Evolutionary conservation across 2,797 vertebrate genomes (phyloP).

Genomic region (Xyrichtys novacula): DNA sequence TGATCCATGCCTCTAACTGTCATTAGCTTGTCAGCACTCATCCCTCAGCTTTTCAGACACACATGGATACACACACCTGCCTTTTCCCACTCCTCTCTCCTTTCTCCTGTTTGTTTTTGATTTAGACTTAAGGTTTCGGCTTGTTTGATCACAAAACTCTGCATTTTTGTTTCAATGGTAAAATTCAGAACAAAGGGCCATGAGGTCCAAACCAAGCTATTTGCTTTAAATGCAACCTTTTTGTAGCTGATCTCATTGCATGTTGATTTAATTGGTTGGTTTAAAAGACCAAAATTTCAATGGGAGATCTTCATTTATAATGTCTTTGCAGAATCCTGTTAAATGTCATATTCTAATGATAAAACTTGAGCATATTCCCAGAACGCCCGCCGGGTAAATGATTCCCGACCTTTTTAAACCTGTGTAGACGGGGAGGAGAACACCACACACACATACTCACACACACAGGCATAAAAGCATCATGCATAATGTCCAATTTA

Average conservation of each 20-base stretch:
- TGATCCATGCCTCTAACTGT: too few species aligned
- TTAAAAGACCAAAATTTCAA: conserved; percentile 64
- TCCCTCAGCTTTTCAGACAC: too few species aligned
- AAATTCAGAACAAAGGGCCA: too few species aligned
- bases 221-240: conserved; percentile 23
- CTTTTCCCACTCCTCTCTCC: too few species aligned
- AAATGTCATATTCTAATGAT: conserved; percentile 80
- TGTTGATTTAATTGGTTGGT: conserved; percentile 61
- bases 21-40: too few species aligned
- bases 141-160: too few species aligned
- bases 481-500: conserved; percentile 99
- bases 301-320: conserved; percentile 61
- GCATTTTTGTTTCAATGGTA: too few species aligned
- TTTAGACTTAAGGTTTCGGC: too few species aligned
- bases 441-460: conserved; percentile 40
- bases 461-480: conserved; percentile 83
- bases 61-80: too few species aligned
- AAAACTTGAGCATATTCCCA: conserved; percentile 68
- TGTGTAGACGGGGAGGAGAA: conserved; percentile 34
- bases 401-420: conserved; percentile 80
- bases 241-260: conserved; percentile 10
- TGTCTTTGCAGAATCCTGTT: conserved; percentile 52
- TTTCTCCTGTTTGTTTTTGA: too few species aligned
- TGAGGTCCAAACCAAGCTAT: too few species aligned
- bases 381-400: conserved; percentile 69